A percentile compares a stretch with the other conserved stretches of the same genome.
These are phyloP conservation scores for Sciurus niger DNA, from an alignment of 2,113 vertebrate genomes.

Conservation along the genomic window DNA sequence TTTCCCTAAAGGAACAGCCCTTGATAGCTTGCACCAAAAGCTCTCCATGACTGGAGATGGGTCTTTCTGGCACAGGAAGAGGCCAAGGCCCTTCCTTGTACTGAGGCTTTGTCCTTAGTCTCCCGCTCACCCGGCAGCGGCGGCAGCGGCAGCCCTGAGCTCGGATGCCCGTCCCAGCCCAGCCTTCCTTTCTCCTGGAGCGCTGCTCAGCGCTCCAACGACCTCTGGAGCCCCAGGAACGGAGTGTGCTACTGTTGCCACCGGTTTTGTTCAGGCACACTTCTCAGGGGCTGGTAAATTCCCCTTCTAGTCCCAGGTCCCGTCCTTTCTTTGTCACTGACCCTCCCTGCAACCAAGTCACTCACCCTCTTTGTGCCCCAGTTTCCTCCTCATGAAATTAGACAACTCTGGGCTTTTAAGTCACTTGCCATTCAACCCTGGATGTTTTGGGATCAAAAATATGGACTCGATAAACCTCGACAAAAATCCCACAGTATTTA, in stretches of 20 bases:
- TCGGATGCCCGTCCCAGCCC: too few relatives aligned
- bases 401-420: neutral
- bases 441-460: neutral
- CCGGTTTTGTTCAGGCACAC: neutral
- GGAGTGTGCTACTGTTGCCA: neutral
- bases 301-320: neutral
- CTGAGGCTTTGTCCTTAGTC: neutral
- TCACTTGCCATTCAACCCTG: neutral
- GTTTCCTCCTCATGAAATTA: neutral
- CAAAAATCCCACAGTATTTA: neutral
- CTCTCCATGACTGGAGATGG: neutral
- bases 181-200: neutral
- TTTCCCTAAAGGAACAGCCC: neutral
- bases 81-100: neutral
- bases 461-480: conserved; percentile 10
- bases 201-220: neutral
- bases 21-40: neutral
- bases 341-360: neutral
- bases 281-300: neutral
- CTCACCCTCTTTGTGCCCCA: neutral
- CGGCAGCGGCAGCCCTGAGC: neutral
- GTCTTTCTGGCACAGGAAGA: neutral
- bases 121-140: neutral
- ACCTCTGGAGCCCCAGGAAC: neutral
- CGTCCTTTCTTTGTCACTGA: neutral